A percentile compares a stretch with the other conserved stretches of the same genome.
Evolutionary conservation across 1,140 invertebrate genomes (phyloP).

Genomic region (Ruditapes philippinarum): DNA sequence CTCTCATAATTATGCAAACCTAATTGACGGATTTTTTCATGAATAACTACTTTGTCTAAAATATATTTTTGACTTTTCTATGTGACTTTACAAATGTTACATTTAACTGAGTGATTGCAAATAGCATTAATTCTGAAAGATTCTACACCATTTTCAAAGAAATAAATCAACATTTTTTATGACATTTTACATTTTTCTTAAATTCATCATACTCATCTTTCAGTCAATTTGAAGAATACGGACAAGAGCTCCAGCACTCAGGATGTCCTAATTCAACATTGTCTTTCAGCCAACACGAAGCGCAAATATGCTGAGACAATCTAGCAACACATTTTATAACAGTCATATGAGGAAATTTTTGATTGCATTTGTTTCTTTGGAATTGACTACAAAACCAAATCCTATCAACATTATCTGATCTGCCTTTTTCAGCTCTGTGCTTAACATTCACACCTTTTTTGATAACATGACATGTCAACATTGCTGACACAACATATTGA

Average conservation of each 20-base stretch:
- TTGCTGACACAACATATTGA: too few relatives aligned
- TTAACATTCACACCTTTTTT: too few relatives aligned
- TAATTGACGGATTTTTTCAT: not conserved
- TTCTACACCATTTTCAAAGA: not conserved
- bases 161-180: not conserved
- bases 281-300: not conserved
- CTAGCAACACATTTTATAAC: not conserved
- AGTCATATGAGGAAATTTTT: not conserved
- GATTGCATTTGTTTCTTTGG: not conserved
- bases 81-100: not conserved
- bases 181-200: not conserved
- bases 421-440: too few relatives aligned
- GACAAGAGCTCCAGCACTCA: not conserved
- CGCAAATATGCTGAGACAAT: not conserved
- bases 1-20: not conserved
- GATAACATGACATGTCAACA: too few relatives aligned
- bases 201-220: too few relatives aligned
- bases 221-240: not conserved
- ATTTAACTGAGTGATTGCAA: not conserved
- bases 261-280: not conserved
- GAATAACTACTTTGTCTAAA: not conserved
- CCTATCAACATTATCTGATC: too few relatives aligned
- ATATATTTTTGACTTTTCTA: not conserved
- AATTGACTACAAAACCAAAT: constrained; percentile 1
- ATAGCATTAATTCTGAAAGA: too few relatives aligned